Percentiles rank a stretch among this genome's conserved stretches.
Conservation (phyloP, 1,140 invertebrate species). For the Drosophila navojoa region DNA sequence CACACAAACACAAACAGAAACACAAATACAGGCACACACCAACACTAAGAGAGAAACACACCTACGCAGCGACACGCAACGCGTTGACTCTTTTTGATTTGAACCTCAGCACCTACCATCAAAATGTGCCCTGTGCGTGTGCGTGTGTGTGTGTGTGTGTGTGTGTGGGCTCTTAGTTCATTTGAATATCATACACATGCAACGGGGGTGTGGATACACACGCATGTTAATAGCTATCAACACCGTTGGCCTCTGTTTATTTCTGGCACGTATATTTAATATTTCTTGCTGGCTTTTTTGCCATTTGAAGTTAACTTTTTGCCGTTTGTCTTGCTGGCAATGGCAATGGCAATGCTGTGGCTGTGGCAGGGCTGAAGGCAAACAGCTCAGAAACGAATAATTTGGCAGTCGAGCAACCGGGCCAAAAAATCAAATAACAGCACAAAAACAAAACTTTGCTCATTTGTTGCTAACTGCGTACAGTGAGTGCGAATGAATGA, state of each 20-base stretch:
- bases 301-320: conserved; percentile 65
- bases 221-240: conserved; percentile 69
- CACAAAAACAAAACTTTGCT: conserved; percentile 70
- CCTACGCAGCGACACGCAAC: conserved; percentile 63
- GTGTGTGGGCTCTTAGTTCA: conserved; percentile 53
- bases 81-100: conserved; percentile 82
- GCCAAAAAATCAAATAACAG: conserved; percentile 36
- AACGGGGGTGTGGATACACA: conserved; percentile 29
- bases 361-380: conserved; percentile 8
- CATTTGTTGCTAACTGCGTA: conserved; percentile 59
- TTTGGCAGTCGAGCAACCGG: conserved; percentile 22
- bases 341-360: too few species aligned
- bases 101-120: conserved; percentile 56
- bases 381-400: conserved; percentile 20
- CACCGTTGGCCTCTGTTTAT: conserved; percentile 54
- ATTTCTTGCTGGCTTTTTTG: conserved; percentile 49
- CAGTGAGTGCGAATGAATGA: conserved; percentile 1
- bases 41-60: conserved; percentile 20
- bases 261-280: conserved; percentile 47
- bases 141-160: conserved; percentile 14
- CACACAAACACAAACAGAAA: conserved; percentile 31
- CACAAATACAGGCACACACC: conserved; percentile 7
- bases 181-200: conserved; percentile 71
- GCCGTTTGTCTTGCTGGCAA: conserved; percentile 46
- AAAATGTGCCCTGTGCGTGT: conserved; percentile 32